These are phyloP conservation scores for Sycophila texana DNA, from an alignment of 2,888 invertebrate genomes.

Conservation along the genomic window DNA sequence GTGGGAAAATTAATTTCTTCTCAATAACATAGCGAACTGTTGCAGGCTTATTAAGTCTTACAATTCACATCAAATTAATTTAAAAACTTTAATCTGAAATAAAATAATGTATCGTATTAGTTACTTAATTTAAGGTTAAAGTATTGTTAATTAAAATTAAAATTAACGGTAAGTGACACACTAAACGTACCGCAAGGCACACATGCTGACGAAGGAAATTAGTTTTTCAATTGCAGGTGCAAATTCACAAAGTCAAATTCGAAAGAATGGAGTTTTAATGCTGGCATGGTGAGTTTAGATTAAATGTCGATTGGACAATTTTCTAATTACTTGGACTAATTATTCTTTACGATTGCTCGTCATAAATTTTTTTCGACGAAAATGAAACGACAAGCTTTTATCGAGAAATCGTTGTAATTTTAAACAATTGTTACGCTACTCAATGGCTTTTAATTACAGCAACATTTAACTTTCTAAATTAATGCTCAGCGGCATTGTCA, in stretches of 20 bases:
- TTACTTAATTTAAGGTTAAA: too few species aligned
- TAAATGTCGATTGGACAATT: background rate
- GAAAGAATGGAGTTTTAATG: background rate
- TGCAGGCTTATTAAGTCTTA: too few species aligned
- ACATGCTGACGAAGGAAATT: background rate
- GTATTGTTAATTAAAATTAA: too few species aligned
- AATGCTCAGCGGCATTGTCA: background rate
- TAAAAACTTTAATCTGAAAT: too few species aligned
- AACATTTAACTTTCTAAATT: slow-evolving; percentile 27
- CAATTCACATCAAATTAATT: too few species aligned
- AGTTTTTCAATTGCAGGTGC: background rate
- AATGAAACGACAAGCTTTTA: background rate
- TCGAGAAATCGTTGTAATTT: background rate
- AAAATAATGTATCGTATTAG: too few species aligned
- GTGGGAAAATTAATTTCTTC: too few species aligned
- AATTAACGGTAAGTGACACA: background rate
- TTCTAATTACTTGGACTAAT: background rate
- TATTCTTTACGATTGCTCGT: too few species aligned
- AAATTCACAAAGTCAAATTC: background rate
- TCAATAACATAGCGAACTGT: too few species aligned
- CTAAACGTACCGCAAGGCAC: background rate
- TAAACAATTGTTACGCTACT: background rate
- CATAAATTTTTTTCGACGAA: background rate
- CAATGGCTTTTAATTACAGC: slow-evolving; percentile 20
- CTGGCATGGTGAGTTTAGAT: background rate